These are phyloP conservation scores for Aproaerema taeniolella DNA, from an alignment of 2,888 invertebrate genomes.

Conservation along the genomic window DNA sequence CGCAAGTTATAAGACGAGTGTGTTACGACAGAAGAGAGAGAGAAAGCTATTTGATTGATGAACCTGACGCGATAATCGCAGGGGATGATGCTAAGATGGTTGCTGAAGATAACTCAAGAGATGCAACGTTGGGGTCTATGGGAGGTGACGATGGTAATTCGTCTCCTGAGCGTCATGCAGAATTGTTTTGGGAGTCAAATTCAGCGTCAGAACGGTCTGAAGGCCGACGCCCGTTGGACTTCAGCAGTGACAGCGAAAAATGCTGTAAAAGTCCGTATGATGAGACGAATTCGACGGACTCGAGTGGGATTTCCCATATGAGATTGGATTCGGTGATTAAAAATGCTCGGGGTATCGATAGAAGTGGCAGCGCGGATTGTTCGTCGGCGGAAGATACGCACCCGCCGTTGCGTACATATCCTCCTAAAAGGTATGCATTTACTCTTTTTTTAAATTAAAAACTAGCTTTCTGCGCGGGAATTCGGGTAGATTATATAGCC, in stretches of 20 bases:
- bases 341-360: constrained; percentile 47
- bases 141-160: constrained; percentile 45
- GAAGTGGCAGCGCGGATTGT: constrained; percentile 46
- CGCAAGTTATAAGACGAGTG: constrained; percentile 65
- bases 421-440: no score
- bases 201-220: constrained; percentile 58
- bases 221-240: constrained; percentile 49
- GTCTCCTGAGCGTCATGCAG: constrained; percentile 56
- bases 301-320: constrained; percentile 52
- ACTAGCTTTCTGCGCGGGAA: no score
- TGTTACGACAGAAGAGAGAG: constrained; percentile 51
- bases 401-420: constrained; percentile 61
- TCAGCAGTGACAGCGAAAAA: constrained; percentile 68
- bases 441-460: no score
- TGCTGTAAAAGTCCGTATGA: constrained; percentile 68
- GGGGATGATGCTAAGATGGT: constrained; percentile 52
- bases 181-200: constrained; percentile 67
- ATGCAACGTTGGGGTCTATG: constrained; percentile 46
- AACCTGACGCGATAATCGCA: constrained; percentile 43
- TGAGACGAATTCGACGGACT: constrained; percentile 62
- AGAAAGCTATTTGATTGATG: constrained; percentile 46
- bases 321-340: constrained; percentile 70
- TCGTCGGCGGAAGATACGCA: constrained; percentile 50
- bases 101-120: constrained; percentile 52
- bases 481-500: no score